These are phyloP conservation scores for Philaethria dido DNA, from an alignment of 2,888 invertebrate species.

Conservation along the genomic window DNA sequence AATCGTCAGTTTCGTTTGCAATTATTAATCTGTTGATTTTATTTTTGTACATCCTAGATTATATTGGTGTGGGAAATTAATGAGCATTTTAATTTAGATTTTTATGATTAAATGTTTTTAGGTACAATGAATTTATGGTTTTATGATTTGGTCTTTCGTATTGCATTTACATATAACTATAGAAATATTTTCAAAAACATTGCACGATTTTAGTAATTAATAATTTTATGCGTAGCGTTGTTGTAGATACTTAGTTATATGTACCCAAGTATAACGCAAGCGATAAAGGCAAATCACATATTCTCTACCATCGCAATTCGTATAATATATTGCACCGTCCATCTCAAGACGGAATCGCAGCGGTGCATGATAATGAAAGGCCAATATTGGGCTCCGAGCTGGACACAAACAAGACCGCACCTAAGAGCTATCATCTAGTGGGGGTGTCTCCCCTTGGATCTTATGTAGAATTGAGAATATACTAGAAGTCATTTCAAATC, in stretches of 20 bases:
- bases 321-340: slow-evolving; percentile 37
- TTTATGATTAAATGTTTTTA: background rate
- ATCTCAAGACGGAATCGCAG: slow-evolving; percentile 51
- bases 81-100: slow-evolving; percentile 17
- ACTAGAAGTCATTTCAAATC: slow-evolving; percentile 39
- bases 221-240: background rate
- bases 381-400: slow-evolving; percentile 67
- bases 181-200: background rate
- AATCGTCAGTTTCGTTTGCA: slow-evolving; percentile 64
- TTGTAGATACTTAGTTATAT: background rate
- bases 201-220: background rate
- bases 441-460: slow-evolving; percentile 48
- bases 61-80: slow-evolving; percentile 23
- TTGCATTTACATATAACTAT: too few relatives aligned
- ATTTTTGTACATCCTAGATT: slow-evolving; percentile 34
- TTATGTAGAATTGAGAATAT: slow-evolving; percentile 49
- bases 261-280: background rate
- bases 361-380: slow-evolving; percentile 67
- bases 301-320: slow-evolving; percentile 25
- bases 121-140: background rate
- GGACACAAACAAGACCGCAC: slow-evolving; percentile 77
- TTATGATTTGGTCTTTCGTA: background rate
- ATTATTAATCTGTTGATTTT: slow-evolving; percentile 51
- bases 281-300: slow-evolving; percentile 5
- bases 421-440: slow-evolving; percentile 63